phyloP scores from a whole-genome alignment of 2,888 invertebrate species.

The Eurytoma adleriae region DNA sequence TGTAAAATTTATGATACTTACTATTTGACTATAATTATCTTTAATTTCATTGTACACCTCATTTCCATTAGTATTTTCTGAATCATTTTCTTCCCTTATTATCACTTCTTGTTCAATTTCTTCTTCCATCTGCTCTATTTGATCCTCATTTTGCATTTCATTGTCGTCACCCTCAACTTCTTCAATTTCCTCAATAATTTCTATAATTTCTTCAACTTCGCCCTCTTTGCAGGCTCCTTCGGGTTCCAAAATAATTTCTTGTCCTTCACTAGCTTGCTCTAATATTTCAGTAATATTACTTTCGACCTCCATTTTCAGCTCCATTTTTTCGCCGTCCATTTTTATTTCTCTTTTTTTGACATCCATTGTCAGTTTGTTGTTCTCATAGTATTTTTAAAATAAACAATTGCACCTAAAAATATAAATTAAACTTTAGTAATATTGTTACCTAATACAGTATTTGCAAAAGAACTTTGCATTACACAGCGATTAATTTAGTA shows the following conservation, averaged over 20 bases:
- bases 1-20: slow-evolving; percentile 21
- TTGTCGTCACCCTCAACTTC: slow-evolving; percentile 66
- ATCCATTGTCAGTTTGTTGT: no score
- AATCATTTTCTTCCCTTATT: slow-evolving; percentile 27
- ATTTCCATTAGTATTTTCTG: slow-evolving; percentile 24
- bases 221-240: slow-evolving; percentile 64
- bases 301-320: slow-evolving; percentile 59
- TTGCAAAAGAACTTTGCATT: no score
- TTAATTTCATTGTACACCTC: slow-evolving; percentile 19
- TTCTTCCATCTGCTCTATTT: slow-evolving; percentile 18
- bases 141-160: slow-evolving; percentile 42
- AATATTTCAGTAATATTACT: slow-evolving; percentile 65
- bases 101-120: slow-evolving; percentile 44
- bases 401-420: no score
- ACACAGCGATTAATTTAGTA: no score
- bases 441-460: no score
- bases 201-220: slow-evolving; percentile 67
- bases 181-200: slow-evolving; percentile 72
- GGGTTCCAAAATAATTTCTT: slow-evolving; percentile 68
- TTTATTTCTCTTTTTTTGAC: no score
- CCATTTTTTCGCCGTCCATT: no score
- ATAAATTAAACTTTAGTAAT: no score
- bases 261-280: slow-evolving; percentile 64
- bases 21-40: slow-evolving; percentile 6
- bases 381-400: no score